Evolutionary conservation across 2,797 vertebrate species (phyloP).

Genomic region (Dendrocincla fuliginosa): DNA sequence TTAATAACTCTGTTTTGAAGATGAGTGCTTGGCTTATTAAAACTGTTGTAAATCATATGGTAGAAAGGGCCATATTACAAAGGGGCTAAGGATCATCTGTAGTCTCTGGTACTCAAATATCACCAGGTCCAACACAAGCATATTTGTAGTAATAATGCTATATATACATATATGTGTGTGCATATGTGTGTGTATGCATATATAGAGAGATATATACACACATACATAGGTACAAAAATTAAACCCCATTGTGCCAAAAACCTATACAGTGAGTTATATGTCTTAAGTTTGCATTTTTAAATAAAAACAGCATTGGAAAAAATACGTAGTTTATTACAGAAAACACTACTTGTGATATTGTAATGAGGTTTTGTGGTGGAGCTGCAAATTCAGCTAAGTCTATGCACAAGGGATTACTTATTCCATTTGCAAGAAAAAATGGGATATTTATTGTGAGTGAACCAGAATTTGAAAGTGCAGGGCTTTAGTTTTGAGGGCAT

Average conservation of each 20-base stretch:
- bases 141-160: not conserved
- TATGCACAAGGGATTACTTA: slow-evolving; percentile 9
- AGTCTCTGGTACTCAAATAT: not conserved
- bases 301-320: not conserved
- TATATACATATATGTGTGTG: not conserved
- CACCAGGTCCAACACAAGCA: not conserved
- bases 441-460: not conserved
- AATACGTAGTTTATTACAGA: not conserved
- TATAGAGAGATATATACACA: too few relatives aligned
- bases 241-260: not conserved
- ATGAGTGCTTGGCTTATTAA: slow-evolving; percentile 11
- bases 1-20: slow-evolving; percentile 55
- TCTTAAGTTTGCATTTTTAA: not conserved
- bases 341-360: not conserved
- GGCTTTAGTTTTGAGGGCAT: not conserved
- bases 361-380: not conserved
- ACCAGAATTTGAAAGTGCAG: not conserved
- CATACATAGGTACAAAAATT: not conserved
- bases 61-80: not conserved
- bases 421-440: not conserved
- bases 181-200: not conserved
- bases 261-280: not conserved
- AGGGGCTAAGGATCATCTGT: not conserved
- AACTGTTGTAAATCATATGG: slow-evolving; percentile 4
- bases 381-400: slow-evolving; percentile 9